Evolutionary conservation across 2,797 vertebrate genomes (phyloP).

Genomic region (Myotis findleyi): DNA sequence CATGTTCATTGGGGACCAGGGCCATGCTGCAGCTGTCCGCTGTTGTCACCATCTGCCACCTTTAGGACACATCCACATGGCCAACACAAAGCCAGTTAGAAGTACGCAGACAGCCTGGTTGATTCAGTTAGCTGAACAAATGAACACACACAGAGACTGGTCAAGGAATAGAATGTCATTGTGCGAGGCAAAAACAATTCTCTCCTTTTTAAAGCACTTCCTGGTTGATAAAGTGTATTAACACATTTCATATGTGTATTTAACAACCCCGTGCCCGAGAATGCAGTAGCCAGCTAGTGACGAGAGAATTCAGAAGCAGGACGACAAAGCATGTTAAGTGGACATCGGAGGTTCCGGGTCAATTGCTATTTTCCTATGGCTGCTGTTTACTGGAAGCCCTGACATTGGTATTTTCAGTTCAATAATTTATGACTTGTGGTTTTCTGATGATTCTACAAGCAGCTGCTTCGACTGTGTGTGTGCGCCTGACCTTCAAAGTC

Average conservation of each 20-base stretch:
- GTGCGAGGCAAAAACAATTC: background rate
- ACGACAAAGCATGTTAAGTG: background rate
- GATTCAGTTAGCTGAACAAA: background rate
- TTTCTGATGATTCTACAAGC: background rate
- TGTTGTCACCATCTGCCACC: constrained; percentile 45
- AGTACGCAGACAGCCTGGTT: background rate
- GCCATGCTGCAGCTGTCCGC: background rate
- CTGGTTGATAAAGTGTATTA: background rate
- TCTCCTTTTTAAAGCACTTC: background rate
- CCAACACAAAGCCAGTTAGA: constrained; percentile 1
- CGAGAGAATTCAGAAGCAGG: background rate
- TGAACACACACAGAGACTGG: background rate
- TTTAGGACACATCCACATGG: background rate
- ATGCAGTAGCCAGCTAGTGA: too few species aligned
- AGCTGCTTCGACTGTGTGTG: background rate
- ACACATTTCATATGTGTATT: background rate
- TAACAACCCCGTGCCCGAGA: background rate
- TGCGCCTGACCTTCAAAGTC: background rate
- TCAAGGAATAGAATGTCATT: background rate
- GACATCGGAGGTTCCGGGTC: too few species aligned
- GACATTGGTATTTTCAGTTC: background rate
- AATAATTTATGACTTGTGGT: background rate
- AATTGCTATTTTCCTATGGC: background rate
- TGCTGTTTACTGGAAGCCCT: background rate
- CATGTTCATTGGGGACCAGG: background rate